Evolutionary conservation across 2,888 invertebrate species (phyloP).

Genomic region (Crematogaster levior): DNA sequence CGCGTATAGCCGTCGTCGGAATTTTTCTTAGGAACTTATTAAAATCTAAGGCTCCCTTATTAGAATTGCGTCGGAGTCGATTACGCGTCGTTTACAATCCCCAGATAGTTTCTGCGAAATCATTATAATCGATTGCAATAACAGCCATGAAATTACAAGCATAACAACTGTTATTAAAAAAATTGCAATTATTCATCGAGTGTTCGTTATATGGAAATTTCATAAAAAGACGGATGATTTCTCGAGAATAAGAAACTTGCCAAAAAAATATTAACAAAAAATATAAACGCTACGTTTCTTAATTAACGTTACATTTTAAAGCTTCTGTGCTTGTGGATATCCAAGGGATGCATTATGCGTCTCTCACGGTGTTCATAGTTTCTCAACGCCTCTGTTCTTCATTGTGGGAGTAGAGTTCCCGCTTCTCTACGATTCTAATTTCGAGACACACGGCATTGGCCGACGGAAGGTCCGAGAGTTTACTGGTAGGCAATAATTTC

Average conservation of each 20-base stretch:
- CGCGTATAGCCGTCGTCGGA: conserved; percentile 39
- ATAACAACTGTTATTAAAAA: background rate
- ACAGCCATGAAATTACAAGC: background rate
- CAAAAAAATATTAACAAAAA: no score
- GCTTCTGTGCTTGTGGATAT: background rate
- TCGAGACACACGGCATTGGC: conserved; percentile 45
- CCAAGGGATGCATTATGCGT: background rate
- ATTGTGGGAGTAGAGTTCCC: conserved; percentile 3
- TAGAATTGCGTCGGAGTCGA: conserved; percentile 28
- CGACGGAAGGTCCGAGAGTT: conserved; percentile 39
- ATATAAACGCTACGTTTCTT: background rate
- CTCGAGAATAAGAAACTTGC: background rate
- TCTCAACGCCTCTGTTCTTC: background rate
- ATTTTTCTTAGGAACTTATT: conserved; percentile 52
- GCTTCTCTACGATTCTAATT: conserved; percentile 62
- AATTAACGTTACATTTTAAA: background rate
- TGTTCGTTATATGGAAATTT: background rate
- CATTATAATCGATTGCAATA: conserved; percentile 22
- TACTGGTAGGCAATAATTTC: conserved; percentile 66
- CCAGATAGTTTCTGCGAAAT: conserved; percentile 24
- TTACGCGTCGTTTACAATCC: conserved; percentile 10
- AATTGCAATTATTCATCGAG: background rate
- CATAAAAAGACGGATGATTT: background rate
- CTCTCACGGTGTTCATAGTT: background rate
- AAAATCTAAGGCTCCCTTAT: conserved; percentile 40